Evolutionary conservation across 1,140 invertebrate species (phyloP), one percentile per base, ranked within the genome.

Genomic region (Cryptotermes secundus): DNA sequence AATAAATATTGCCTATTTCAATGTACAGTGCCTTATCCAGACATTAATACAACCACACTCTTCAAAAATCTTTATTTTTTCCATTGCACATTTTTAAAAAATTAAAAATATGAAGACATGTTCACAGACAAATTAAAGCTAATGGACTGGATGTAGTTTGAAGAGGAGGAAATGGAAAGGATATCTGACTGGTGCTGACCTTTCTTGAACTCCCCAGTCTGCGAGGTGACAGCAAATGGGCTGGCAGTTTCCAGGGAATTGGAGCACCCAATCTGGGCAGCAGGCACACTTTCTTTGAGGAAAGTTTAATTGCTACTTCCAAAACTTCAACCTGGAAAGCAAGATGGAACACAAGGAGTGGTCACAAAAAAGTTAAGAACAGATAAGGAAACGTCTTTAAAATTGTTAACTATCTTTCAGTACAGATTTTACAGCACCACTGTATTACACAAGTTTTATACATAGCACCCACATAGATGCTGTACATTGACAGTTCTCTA

Each of bases 231-330:
- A 72, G 59, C 59, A 72, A 72, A n/a, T 26, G 59, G n/a, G n/a
- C 59, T n/a, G 59, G 59, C 59, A 72, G 59, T 72, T 72, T 72
- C 59, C 59, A 72, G 59, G 31, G 59, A n/a, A 72, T 26, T 72
- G 59, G 59, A 72, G 16, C 16, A 72, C 59, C 59, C 59, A n/a
- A 31, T 31, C 26, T 31, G 59, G 59, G 59, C 59, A 72, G 59
- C 59, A 72, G 59, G 59, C 59, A 72, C 59, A 72, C 59, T 72
- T 72, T 26, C 59, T 72, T 7, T 72, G 59, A 26, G 59, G 59
- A 72, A 72, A 72, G 59, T 72, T 72, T 72, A 31, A 72, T 72
- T 72, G 59, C 59, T 72, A 72, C 59, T 72, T 31, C 10, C 59
- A 72, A 72, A 2, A 72, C 59, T 10, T 26, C 59, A 72, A 72